Evolutionary conservation across 2,888 invertebrate genomes (phyloP), one percentile per base, ranked within the genome.

Genomic region (Macropis europaea): DNA sequence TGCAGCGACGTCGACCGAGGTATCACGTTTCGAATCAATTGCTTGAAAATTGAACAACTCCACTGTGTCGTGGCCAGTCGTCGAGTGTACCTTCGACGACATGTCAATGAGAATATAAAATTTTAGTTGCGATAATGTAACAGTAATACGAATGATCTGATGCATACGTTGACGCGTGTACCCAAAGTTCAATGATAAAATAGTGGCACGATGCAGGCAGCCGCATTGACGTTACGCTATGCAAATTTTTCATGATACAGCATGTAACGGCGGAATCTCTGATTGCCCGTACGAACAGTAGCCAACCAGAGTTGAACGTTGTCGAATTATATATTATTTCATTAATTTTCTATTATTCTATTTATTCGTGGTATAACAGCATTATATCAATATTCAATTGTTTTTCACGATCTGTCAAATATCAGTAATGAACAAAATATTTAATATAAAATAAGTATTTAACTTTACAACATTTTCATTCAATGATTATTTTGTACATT

Each of bases 151-250:
- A 64, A 56, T 64, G 59, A 54, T 43, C 50, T 42, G 45, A 54
- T 47, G 54, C 32, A 30, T 17, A 24, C 42, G 28, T 67, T 42
- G 47, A 72, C 60, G 53, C 57, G 36, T 50, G 56, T 45, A 67
- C 61, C 22, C 63, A 63, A 73, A 73, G 72, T 78, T 72, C 69
- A 66, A 45, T 19, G 63, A 78, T 75, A 72, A 71, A 66, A 56
- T 34, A 5, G 22, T 36, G 22, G 2, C 7, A 34, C 15, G 22
- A 24, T 15, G 26, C 5, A 30, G 13, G 38, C 50, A 56, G n/a
- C n/a, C 40, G 24, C 15, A 22, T 32, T 30, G 4, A 54, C 7
- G 34, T 30, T 19, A 2, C 15, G 7, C 11, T 30, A 7, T 4
- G 13, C 3, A 17, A 43, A 47, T 38, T 30, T 45, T 42, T 36